Conservation (phyloP, 2,797 vertebrate genomes). For the Sardinella longiceps region DNA sequence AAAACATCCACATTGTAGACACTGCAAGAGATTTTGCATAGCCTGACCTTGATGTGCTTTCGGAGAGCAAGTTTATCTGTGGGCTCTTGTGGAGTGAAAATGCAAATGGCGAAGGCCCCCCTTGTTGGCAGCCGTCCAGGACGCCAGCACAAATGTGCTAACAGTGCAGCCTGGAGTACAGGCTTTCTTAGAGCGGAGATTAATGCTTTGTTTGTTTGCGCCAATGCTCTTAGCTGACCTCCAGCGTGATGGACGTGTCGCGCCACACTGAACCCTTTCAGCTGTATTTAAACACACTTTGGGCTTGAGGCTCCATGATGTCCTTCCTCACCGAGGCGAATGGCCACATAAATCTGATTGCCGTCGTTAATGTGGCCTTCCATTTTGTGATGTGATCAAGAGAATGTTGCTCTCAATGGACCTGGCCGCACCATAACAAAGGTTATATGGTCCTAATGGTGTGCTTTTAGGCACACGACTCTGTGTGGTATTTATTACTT, state of each 20-base stretch:
- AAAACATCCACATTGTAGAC: conserved; percentile 38
- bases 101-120: conserved; percentile 57
- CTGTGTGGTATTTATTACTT: neutral
- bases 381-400: conserved; percentile 18
- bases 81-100: conserved; percentile 58
- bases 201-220: conserved; percentile 57
- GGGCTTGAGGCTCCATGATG: conserved; percentile 28
- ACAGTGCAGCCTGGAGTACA: conserved; percentile 51
- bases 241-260: conserved; percentile 24
- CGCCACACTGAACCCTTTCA: conserved; percentile 23
- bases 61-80: conserved; percentile 59
- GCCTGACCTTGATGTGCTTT: conserved; percentile 63
- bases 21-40: conserved; percentile 54
- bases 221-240: conserved; percentile 36
- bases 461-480: neutral
- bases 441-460: neutral
- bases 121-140: conserved; percentile 56
- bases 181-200: conserved; percentile 60
- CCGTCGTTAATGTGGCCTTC: conserved; percentile 1
- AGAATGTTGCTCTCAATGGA: conserved; percentile 5
- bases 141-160: conserved; percentile 55
- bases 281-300: conserved; percentile 10
- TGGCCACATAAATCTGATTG: conserved; percentile 23
- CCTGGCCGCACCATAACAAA: conserved; percentile 5
- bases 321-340: neutral